Base-by-base conservation (phyloP, 2,888 invertebrate genomes). In the Chymomyza procnemis region DNA sequence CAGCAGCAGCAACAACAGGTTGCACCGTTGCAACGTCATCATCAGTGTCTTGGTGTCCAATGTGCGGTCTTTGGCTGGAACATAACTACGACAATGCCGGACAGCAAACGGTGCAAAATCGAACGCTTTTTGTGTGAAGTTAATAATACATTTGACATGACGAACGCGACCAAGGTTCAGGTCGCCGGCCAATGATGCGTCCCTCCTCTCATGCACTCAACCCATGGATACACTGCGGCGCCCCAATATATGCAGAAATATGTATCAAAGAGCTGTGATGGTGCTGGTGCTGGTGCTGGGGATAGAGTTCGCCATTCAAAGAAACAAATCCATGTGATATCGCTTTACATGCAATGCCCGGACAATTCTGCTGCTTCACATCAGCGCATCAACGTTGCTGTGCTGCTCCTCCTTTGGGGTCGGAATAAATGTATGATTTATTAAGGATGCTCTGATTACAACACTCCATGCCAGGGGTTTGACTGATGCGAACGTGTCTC, bases 361-460 rank as follows among this genome's bases (percentile, higher is more conserved):
- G n/a, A 14, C 4, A 30, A 26, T 9, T 26, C 22, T 1, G 54
- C 47, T 41, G 19, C n/a, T n/a, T n/a, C n/a, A n/a, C n/a, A n/a
- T n/a, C n/a, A n/a, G n/a, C n/a, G 4, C 26, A 22, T 14, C 57
- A 57, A n/a, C 30, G 30, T 56, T 30, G 22, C 50, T 14, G 19
- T 4, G 52, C 14, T 41, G 34, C 34, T 41, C 12, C 34, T 41
- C 34, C 4, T 12, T 57, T 64, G 69, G 73, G 72, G 71, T 66
- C 76, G 74, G 88, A 80, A 88, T 88, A 88, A 88, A 88, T 89
- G 88, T 89, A 89, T 89, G 89, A 89, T 89, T 89, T 89, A 89
- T 89, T 89, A 89, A 89, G 89, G 89, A 89, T 88, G 85, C 84
- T 87, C 88, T 89, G 89, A 89, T 89, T 89, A 89, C 89, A 89